phyloP scores from a whole-genome alignment of 2,888 invertebrate genomes.

The Lysandra coridon region DNA sequence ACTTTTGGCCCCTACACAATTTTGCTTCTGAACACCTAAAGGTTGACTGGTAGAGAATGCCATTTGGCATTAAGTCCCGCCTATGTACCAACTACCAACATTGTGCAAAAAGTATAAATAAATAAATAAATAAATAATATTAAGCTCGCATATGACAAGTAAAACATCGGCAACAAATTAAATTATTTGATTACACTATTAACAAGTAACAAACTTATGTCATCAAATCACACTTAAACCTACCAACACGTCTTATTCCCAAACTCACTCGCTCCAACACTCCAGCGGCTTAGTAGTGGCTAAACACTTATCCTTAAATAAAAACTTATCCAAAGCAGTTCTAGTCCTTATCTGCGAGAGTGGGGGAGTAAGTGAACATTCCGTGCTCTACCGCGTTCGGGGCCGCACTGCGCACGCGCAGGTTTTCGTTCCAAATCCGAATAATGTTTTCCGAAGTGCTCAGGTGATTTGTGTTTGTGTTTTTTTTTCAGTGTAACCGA shows the following conservation, averaged over 20 bases:
- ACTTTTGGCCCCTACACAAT: too few species aligned
- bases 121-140: too few species aligned
- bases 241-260: background rate
- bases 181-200: background rate
- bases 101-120: too few species aligned
- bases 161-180: too few species aligned
- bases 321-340: background rate
- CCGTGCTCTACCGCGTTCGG: constrained; percentile 60
- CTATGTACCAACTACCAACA: too few species aligned
- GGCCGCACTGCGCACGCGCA: constrained; percentile 63
- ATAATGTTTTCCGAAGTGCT: constrained; percentile 68
- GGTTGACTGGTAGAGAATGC: too few species aligned
- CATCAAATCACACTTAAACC: background rate
- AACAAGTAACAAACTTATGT: background rate
- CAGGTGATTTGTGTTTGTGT: constrained; percentile 62
- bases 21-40: too few species aligned
- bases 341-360: constrained; percentile 45
- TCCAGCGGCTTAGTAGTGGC: background rate
- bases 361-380: constrained; percentile 60
- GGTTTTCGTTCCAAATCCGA: constrained; percentile 51
- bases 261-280: background rate
- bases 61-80: too few species aligned
- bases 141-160: too few species aligned
- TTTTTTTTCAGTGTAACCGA: constrained; percentile 45
- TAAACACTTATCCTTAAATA: background rate